A percentile compares a stretch with the other conserved stretches of the same genome.
Conservation (phyloP, 2,113 vertebrate species). For the Tupaia chinensis region DNA sequence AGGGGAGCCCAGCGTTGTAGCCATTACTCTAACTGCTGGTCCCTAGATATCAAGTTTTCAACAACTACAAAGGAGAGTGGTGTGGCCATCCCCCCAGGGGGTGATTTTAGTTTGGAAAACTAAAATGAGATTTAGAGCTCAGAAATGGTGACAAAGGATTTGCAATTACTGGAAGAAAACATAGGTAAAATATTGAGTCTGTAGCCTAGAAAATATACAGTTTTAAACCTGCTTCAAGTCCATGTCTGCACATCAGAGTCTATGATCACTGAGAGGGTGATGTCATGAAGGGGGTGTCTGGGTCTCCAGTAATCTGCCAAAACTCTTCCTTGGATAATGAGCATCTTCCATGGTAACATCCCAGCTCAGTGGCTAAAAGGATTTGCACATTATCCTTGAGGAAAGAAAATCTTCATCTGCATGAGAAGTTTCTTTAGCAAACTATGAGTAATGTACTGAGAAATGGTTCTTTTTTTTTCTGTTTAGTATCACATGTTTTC, state of each 20-base stretch:
- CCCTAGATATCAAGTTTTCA: not conserved
- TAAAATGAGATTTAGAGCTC: not conserved
- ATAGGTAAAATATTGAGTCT: constrained; percentile 16
- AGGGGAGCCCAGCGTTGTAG: no score
- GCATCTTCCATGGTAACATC: not conserved
- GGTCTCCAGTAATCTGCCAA: not conserved
- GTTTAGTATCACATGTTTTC: not conserved
- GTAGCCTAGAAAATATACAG: not conserved
- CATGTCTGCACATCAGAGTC: not conserved
- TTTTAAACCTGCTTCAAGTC: not conserved
- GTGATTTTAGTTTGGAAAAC: not conserved
- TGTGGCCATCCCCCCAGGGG: no score
- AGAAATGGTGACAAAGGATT: not conserved
- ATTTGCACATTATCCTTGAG: not conserved
- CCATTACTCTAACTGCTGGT: no score
- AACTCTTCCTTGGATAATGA: not conserved
- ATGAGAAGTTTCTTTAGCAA: not conserved
- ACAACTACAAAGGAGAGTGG: not conserved
- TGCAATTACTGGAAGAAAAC: not conserved
- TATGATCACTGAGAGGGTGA: not conserved
- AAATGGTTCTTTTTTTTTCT: not conserved
- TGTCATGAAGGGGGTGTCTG: not conserved
- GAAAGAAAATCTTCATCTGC: not conserved
- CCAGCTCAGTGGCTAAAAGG: not conserved
- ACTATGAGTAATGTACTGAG: not conserved